These are phyloP conservation scores for Manduca sexta DNA, from an alignment of 1,140 invertebrate species.

Conservation along the genomic window DNA sequence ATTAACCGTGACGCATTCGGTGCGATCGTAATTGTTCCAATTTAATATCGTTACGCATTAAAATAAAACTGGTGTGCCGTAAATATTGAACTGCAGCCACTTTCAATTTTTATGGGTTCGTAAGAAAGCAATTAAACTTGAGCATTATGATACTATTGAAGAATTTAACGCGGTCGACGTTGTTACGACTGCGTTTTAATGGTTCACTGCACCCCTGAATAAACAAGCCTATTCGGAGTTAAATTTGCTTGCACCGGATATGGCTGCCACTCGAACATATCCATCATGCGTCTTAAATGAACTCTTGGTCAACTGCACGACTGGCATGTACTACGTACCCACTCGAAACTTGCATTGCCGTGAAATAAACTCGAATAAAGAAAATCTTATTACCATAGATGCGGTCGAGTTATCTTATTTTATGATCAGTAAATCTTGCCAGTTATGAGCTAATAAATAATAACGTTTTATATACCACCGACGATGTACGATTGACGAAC, in stretches of 20 bases:
- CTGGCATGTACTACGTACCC: not conserved
- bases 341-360: slow-evolving; percentile 14
- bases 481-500: slow-evolving; percentile 52
- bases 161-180: slow-evolving; percentile 65
- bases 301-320: slow-evolving; percentile 33
- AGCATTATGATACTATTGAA: slow-evolving; percentile 69
- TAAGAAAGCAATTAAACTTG: slow-evolving; percentile 67
- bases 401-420: slow-evolving; percentile 48
- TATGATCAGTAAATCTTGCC: slow-evolving; percentile 59
- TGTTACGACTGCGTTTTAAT: slow-evolving; percentile 55
- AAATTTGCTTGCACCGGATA: slow-evolving; percentile 70
- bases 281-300: slow-evolving; percentile 51
- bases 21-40: slow-evolving; percentile 28
- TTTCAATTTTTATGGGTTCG: slow-evolving; percentile 58
- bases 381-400: slow-evolving; percentile 36
- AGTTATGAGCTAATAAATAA: slow-evolving; percentile 69
- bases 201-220: slow-evolving; percentile 70
- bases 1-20: slow-evolving; percentile 3
- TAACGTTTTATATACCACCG: slow-evolving; percentile 62
- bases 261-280: slow-evolving; percentile 62
- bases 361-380: slow-evolving; percentile 26
- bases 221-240: slow-evolving; percentile 66
- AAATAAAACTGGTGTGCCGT: slow-evolving; percentile 33
- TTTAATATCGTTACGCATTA: slow-evolving; percentile 39
- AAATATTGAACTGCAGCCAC: slow-evolving; percentile 54